phyloP scores from a whole-genome alignment of 2,888 invertebrate species.

The Protula sp. region DNA sequence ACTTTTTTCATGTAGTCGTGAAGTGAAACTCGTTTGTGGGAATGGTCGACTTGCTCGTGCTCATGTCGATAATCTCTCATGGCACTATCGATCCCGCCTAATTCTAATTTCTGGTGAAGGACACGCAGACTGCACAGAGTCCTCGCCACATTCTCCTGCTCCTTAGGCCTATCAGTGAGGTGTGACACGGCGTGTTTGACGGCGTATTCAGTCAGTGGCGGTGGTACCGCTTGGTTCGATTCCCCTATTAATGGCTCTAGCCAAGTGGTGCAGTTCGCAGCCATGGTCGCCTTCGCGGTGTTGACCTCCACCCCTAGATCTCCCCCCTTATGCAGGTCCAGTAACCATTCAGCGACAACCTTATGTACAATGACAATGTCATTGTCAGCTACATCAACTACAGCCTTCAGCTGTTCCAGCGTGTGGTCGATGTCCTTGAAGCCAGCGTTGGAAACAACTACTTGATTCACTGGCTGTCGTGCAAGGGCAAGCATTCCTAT shows the following conservation, averaged over 20 bases:
- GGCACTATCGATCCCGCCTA: slow-evolving; percentile 10
- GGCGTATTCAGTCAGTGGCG: slow-evolving; percentile 16
- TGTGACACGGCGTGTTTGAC: slow-evolving; percentile 18
- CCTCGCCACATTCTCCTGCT: slow-evolving; percentile 17
- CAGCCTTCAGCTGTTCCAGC: slow-evolving; percentile 8
- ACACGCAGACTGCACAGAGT: slow-evolving; percentile 19
- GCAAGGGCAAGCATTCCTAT: slow-evolving; percentile 11
- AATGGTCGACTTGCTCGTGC: slow-evolving; percentile 9
- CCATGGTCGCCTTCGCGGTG: slow-evolving; percentile 8
- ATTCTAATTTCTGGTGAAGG: slow-evolving; percentile 13
- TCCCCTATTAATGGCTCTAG: not conserved
- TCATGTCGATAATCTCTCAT: slow-evolving; percentile 19
- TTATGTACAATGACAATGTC: slow-evolving; percentile 8
- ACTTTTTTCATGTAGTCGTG: slow-evolving; percentile 22
- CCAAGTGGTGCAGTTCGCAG: slow-evolving; percentile 11
- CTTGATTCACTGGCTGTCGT: slow-evolving; percentile 11
- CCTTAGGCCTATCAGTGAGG: slow-evolving; percentile 18
- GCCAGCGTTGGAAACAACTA: not conserved
- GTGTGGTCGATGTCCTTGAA: slow-evolving; percentile 4
- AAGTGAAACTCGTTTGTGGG: slow-evolving; percentile 12
- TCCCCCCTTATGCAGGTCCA: slow-evolving; percentile 12
- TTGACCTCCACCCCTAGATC: slow-evolving; percentile 5
- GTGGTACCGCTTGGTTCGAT: too few relatives aligned
- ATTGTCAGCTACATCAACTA: slow-evolving; percentile 3
- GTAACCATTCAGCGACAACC: slow-evolving; percentile 17